phyloP scores from a whole-genome alignment of 1,140 invertebrate species.

The Drosophila trapezifrons region DNA sequence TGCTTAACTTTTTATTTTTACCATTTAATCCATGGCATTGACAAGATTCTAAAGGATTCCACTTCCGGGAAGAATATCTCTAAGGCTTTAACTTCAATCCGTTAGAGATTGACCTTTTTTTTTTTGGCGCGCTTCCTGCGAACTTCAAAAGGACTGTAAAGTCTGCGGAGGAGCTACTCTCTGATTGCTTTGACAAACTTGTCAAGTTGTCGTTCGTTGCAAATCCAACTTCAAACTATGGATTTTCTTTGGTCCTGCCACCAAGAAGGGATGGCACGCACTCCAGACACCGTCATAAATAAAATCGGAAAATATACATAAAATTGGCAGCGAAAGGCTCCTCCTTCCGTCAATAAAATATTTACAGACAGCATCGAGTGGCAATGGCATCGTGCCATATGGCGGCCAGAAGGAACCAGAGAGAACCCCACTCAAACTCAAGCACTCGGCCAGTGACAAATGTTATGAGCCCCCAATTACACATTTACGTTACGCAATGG shows the following conservation, averaged over 20 bases:
- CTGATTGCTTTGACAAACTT: slow-evolving; percentile 34
- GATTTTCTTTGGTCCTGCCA: slow-evolving; percentile 5
- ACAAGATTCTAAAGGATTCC: no score
- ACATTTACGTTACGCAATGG: slow-evolving; percentile 45
- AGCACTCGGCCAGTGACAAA: slow-evolving; percentile 26
- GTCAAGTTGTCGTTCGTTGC: neutral
- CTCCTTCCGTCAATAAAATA: slow-evolving; percentile 33
- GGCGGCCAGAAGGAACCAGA: slow-evolving; percentile 2
- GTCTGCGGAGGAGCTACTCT: neutral
- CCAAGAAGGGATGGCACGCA: slow-evolving; percentile 4
- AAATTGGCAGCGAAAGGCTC: slow-evolving; percentile 5
- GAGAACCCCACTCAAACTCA: slow-evolving; percentile 9
- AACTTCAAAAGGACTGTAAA: slow-evolving; percentile 20
- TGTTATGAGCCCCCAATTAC: slow-evolving; percentile 57
- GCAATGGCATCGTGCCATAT: slow-evolving; percentile 2
- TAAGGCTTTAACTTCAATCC: neutral
- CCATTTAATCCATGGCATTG: neutral
- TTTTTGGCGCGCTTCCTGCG: neutral
- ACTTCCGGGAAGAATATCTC: neutral
- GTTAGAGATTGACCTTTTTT: slow-evolving; percentile 7
- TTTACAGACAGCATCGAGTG: slow-evolving; percentile 22
- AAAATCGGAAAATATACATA: slow-evolving; percentile 33
- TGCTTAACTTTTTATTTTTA: neutral
- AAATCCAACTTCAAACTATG: slow-evolving; percentile 11
- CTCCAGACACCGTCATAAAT: slow-evolving; percentile 22